A percentile compares a stretch with the other conserved stretches of the same genome.
Evolutionary conservation across 2,113 vertebrate genomes (phyloP).

Genomic region (Cryptotis parvus): DNA sequence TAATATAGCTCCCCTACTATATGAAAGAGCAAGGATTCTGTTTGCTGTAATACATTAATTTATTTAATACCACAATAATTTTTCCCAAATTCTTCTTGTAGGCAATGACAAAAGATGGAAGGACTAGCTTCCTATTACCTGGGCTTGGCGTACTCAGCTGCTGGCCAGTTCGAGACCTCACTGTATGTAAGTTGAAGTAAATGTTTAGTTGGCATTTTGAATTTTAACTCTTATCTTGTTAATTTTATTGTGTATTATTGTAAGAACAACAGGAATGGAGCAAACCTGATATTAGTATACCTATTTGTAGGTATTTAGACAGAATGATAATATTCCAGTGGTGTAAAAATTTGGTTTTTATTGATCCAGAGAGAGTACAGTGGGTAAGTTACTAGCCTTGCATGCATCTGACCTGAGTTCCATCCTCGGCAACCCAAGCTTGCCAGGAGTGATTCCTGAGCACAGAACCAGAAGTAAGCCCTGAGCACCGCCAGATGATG

Average conservation of each 20-base stretch:
- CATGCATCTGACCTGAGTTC: too few relatives aligned
- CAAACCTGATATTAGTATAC: not conserved
- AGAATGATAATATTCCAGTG: not conserved
- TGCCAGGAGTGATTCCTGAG: too few relatives aligned
- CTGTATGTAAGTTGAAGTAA: conserved; percentile 85
- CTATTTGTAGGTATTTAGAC: not conserved
- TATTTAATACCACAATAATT: conserved; percentile 25
- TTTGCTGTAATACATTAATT: not conserved
- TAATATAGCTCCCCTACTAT: not conserved
- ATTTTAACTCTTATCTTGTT: not conserved
- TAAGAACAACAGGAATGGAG: not conserved
- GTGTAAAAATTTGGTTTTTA: not conserved
- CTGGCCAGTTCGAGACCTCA: conserved; percentile 86
- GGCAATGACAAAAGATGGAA: conserved; percentile 86
- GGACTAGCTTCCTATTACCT: conserved; percentile 89
- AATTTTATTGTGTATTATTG: conserved; percentile 19
- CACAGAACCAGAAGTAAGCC: too few relatives aligned
- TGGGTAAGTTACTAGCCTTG: too few relatives aligned
- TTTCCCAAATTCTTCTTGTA: conserved; percentile 73
- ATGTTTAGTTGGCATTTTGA: not conserved
- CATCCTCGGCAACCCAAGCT: too few relatives aligned
- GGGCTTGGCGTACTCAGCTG: conserved; percentile 87
- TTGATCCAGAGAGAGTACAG: too few relatives aligned
- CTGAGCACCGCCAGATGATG: too few relatives aligned
- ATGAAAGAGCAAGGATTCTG: not conserved